Percentiles rank a stretch among this genome's conserved stretches.
Evolutionary conservation across 2,113 vertebrate genomes (phyloP).

Genomic region (Naja naja): DNA sequence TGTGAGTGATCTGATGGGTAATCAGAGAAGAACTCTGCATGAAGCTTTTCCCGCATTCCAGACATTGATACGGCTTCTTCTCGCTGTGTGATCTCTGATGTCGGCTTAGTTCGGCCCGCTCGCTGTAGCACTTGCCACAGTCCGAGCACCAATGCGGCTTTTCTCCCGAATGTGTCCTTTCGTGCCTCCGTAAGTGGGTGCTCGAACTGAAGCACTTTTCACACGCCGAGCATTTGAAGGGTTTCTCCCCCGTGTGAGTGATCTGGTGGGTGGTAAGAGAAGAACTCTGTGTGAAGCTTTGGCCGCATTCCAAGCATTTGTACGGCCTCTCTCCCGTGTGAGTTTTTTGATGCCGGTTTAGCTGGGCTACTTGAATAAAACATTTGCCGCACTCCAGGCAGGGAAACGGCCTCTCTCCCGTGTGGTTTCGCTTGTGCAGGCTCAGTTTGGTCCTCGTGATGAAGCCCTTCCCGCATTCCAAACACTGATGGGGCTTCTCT

Average conservation of each 20-base stretch:
- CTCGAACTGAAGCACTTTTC: neutral
- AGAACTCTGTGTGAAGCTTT: neutral
- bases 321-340: neutral
- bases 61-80: neutral
- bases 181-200: neutral
- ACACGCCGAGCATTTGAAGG: neutral
- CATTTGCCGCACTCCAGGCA: neutral
- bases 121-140: neutral
- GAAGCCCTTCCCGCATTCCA: neutral
- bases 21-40: neutral
- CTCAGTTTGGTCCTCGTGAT: neutral
- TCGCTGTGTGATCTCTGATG: neutral
- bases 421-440: neutral
- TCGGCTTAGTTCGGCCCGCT: neutral
- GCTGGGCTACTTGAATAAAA: neutral
- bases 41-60: neutral
- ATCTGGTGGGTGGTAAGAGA: neutral
- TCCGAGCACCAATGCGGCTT: neutral
- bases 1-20: neutral
- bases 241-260: neutral
- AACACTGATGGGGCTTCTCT: neutral
- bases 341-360: neutral
- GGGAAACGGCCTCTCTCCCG: neutral
- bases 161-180: neutral
- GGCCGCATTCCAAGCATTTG: neutral